Conservation (phyloP, 2,797 vertebrate genomes). For the Hemitrygon akajei region DNA sequence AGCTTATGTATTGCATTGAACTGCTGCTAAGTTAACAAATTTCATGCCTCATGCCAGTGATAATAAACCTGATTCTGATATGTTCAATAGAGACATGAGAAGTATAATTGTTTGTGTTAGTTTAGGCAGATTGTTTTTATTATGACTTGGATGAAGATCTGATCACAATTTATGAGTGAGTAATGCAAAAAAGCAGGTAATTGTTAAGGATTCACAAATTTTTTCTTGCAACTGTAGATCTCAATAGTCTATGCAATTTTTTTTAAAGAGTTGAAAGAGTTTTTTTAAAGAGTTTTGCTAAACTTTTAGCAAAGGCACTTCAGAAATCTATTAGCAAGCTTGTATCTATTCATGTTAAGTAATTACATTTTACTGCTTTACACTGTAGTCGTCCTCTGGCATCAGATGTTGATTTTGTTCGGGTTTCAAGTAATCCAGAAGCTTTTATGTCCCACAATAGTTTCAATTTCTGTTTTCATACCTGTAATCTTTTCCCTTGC, state of each 20-base stretch:
- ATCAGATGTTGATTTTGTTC: background rate
- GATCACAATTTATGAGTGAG: too few species aligned
- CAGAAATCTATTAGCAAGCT: background rate
- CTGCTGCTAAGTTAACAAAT: too few species aligned
- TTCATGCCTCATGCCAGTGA: too few species aligned
- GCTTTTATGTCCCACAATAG: background rate
- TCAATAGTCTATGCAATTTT: background rate
- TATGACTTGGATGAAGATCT: too few species aligned
- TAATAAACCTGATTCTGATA: too few species aligned
- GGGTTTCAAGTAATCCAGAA: background rate
- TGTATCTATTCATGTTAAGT: background rate
- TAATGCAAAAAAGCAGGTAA: too few species aligned
- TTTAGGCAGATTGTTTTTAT: too few species aligned
- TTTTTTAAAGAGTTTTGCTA: background rate
- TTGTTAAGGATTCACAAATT: too few species aligned
- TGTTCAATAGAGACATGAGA: too few species aligned
- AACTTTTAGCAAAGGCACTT: background rate
- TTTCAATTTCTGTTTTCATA: too few species aligned
- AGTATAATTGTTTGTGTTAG: too few species aligned
- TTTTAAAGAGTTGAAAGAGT: background rate
- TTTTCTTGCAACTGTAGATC: background rate
- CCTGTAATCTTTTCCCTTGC: background rate
- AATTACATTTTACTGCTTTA: background rate
- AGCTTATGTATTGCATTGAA: too few species aligned
- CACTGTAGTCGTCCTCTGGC: background rate